Evolutionary conservation across 2,888 invertebrate genomes (phyloP), one percentile per base, ranked within the genome.

Genomic region (Empis livida): DNA sequence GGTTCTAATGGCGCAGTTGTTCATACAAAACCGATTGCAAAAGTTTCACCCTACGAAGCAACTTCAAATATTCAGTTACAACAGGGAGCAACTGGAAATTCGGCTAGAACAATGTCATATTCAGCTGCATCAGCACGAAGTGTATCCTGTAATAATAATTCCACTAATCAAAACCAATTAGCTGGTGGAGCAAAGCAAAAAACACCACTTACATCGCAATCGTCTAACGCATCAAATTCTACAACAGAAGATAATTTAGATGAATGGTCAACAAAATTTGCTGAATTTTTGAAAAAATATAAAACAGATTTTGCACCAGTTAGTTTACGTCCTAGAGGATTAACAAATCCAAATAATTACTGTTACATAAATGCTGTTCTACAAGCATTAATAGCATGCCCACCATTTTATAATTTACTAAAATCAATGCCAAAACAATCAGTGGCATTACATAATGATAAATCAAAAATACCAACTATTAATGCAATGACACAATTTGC

Each of bases 351-450:
- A 54, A 90, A 90, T 53, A 96, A 95, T 71, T 95, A 92, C 71
- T 96, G 96, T 72, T 96, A 95, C 63, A 90, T 95, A 52, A 96
- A 96, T 70, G 88, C 95, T 16, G 93, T 92, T 53, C 72, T 96
- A 35, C 94, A 96, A 71, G 94, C 95, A 0, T 71, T 96, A 55
- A 75, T 95, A 30, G 93, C 92, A 13, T 96, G 96, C 64, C 91
- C 95, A 15, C 94, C 95, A 0, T 88, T 96, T 71, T 94, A 91
- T 68, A 93, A 95, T 71, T 75, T 96, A 62, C 73, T 95, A 57
- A 82, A 80, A 58, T 79, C 84, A 35, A 71, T 94, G 59, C 83
- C 88, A 0, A 75, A 79, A 54, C 78, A 79, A 58, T 76, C 80
- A 11, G 61, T 61, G 14, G 56, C 60, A 37, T 73, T 76, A 16